phyloP scores from a whole-genome alignment of 1,140 invertebrate genomes.

The Lepidurus apus region DNA sequence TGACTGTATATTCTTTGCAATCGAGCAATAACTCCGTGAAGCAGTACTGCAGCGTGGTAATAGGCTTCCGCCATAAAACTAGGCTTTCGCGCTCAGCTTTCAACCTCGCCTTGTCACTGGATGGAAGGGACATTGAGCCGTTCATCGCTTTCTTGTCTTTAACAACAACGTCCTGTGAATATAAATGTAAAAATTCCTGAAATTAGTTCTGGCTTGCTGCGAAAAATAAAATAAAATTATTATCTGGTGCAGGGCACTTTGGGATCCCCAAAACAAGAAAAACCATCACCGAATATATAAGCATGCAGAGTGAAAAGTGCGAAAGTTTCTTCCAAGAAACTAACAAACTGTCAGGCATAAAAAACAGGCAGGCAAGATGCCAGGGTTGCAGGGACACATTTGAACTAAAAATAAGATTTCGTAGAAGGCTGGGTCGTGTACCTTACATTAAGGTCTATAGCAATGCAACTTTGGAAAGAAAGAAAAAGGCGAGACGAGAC shows the following conservation, averaged over 20 bases:
- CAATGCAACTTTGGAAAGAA: not conserved
- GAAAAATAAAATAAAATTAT: no score
- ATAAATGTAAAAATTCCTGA: not conserved
- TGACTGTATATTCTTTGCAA: constrained; percentile 32
- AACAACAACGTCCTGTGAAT: not conserved
- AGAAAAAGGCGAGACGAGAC: not conserved
- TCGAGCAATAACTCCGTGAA: constrained; percentile 52
- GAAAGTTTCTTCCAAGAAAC: not conserved
- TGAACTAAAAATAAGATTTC: not conserved
- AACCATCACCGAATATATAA: not conserved
- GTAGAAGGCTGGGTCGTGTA: not conserved
- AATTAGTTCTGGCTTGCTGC: no score
- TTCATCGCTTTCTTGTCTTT: not conserved
- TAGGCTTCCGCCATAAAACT: constrained; percentile 79
- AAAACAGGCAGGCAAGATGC: not conserved
- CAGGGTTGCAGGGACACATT: not conserved
- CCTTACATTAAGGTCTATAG: not conserved
- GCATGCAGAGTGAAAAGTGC: not conserved
- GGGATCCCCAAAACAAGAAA: not conserved
- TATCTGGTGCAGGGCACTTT: no score
- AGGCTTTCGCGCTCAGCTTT: constrained; percentile 52
- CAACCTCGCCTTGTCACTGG: constrained; percentile 4
- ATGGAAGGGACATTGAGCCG: not conserved
- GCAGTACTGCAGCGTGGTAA: constrained; percentile 79
- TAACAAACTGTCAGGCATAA: not conserved